A percentile compares a stretch with the other conserved stretches of the same genome.
Evolutionary conservation across 1,140 invertebrate genomes (phyloP).

Genomic region (Hetaerina americana): DNA sequence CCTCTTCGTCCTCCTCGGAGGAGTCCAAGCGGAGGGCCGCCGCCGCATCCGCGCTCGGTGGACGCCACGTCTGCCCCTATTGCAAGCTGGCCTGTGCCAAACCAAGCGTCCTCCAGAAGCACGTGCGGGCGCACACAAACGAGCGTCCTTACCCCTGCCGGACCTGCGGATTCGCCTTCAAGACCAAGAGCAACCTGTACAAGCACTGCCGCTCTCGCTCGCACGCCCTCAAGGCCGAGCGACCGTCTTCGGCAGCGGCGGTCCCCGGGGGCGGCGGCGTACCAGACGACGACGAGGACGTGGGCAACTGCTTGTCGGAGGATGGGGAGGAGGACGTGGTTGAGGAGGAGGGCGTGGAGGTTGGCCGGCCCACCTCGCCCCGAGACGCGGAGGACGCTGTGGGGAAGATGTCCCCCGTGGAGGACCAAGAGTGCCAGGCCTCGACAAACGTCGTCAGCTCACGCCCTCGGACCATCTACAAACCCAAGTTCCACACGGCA

Average conservation of each 20-base stretch:
- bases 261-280: not conserved
- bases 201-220: conserved; percentile 78
- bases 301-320: conserved; percentile 3
- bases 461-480: conserved; percentile 48
- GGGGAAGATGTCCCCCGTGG: not conserved
- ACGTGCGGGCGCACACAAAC: conserved; percentile 84
- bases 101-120: conserved; percentile 86
- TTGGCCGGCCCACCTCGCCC: not conserved
- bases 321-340: conserved; percentile 8
- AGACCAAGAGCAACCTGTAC: conserved; percentile 87
- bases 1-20: not conserved
- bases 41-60: too few species aligned
- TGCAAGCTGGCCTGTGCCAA: conserved; percentile 81
- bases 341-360: conserved; percentile 1
- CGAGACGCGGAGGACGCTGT: conserved; percentile 1
- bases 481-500: conserved; percentile 63
- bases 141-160: conserved; percentile 81
- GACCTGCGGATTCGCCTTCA: conserved; percentile 82
- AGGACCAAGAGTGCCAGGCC: conserved; percentile 4
- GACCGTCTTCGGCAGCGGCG: conserved; percentile 3
- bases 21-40: conserved; percentile 23
- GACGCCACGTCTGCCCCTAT: conserved; percentile 65
- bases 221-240: conserved; percentile 50
- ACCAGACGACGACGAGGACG: conserved; percentile 27
- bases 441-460: not conserved